Base-by-base conservation (phyloP, 2,797 vertebrate species). In the Bovichtus diacanthus region DNA sequence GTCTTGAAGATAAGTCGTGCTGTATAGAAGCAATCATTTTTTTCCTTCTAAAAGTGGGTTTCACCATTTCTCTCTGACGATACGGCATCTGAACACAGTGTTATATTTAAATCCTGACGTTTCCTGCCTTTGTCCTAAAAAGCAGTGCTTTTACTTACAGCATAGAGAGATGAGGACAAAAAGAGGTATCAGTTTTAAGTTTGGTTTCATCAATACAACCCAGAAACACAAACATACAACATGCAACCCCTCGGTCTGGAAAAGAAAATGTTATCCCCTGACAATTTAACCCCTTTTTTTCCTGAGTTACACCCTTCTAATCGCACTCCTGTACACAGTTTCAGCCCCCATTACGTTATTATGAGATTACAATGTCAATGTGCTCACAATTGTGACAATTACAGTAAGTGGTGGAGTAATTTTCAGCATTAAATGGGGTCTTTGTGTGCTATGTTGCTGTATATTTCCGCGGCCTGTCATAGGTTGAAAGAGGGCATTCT, bases 301-400 rank as follows among this genome's bases (percentile, higher is more conserved):
- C 34, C 66, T 13, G 59, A 73, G 85, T 87, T 86, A 65, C 90
- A 78, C 89, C 86, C 87, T 86, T 87, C 88, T 90, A 93, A 93
- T 92, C 75, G 71, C 67, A 76, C 81, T 82, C 81, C 88, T 89
- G 89, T 90, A 91, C 88, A 91, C 84, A 90, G 91, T 91, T 93
- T 90, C 89, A 80, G 76, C 70, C 78, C 70, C 89, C 78, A 94
- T 94, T 94, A 94, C 84, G 91, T 88, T 87, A 93, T 94, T 94
- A 94, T 90, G 87, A 91, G 93, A 94, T 94, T 93, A 93, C 93
- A 93, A 86, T 90, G 89, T 92, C 91, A 92, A 72, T 90, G 90
- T 74, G 87, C 88, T 89, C 82, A 88, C 83, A 90, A 88, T 73
- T 88, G 88, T 92, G 89, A 92, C 91, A 91, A 93, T 94, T 93